Conservation (phyloP, 2,113 vertebrate species). For the Halcyon senegalensis region DNA sequence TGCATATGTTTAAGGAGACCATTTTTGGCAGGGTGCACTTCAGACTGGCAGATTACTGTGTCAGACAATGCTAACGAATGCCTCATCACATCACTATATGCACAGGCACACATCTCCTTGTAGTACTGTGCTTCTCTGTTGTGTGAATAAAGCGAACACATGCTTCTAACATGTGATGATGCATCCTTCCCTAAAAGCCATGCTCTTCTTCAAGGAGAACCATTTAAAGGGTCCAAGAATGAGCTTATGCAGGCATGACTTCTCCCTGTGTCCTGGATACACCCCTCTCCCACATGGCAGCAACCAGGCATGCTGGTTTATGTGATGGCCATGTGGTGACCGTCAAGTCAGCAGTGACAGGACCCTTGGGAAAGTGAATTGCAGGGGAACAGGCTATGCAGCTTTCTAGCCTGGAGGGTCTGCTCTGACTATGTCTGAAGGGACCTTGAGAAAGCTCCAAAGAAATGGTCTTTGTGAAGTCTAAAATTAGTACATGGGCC, state of each 20-base stretch:
- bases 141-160: background rate
- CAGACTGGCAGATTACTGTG: background rate
- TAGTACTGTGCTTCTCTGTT: background rate
- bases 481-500: background rate
- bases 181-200: background rate
- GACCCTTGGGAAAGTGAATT: background rate
- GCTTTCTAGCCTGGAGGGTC: background rate
- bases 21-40: background rate
- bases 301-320: background rate
- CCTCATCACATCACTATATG: background rate
- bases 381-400: background rate
- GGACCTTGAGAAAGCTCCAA: background rate
- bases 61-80: background rate
- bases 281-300: rapidly evolving
- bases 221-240: background rate
- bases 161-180: rapidly evolving
- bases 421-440: background rate
- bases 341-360: background rate
- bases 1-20: background rate
- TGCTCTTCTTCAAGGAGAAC: background rate
- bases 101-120: background rate
- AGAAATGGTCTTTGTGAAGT: background rate
- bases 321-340: rapidly evolving
- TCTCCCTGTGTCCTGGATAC: rapidly evolving
- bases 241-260: rapidly evolving